Evolutionary conservation across 2,113 vertebrate species (phyloP).

Genomic region (Piliocolobus tephrosceles): DNA sequence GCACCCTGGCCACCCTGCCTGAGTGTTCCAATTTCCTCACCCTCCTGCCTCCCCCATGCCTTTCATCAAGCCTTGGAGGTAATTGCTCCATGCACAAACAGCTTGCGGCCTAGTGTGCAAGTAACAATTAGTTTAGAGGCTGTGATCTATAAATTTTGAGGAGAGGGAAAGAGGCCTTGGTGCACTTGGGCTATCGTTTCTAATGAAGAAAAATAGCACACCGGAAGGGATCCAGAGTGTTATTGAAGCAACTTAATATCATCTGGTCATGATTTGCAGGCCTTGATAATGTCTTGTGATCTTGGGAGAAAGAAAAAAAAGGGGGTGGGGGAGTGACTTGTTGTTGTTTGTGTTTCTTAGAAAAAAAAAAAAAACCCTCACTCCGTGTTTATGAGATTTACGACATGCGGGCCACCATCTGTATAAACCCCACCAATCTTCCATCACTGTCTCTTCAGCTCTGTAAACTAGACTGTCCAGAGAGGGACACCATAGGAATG

Average conservation of each 20-base stretch:
- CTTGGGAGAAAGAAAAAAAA: constrained; percentile 78
- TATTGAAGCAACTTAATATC: constrained; percentile 90
- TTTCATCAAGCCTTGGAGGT: constrained; percentile 92
- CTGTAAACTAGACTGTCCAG: constrained; percentile 83
- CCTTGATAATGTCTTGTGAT: constrained; percentile 88
- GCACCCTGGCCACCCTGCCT: constrained; percentile 88
- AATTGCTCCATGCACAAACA: constrained; percentile 89
- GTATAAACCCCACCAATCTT: constrained; percentile 86
- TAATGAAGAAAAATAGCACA: constrained; percentile 89
- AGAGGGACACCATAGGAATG: constrained; percentile 90
- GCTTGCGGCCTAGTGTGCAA: constrained; percentile 87
- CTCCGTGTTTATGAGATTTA: constrained; percentile 87
- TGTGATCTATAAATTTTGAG: constrained; percentile 89
- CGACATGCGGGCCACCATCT: constrained; percentile 90
- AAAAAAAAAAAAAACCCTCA: constrained; percentile 80
- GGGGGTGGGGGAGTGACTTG: constrained; percentile 59
- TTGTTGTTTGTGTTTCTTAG: constrained; percentile 59
- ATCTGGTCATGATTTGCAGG: constrained; percentile 92
- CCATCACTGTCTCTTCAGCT: constrained; percentile 82
- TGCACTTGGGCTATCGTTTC: constrained; percentile 83
- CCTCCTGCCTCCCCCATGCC: constrained; percentile 88
- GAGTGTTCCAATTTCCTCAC: constrained; percentile 89
- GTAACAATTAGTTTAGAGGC: constrained; percentile 89
- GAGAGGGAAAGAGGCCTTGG: constrained; percentile 86
- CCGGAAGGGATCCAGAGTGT: constrained; percentile 88